phyloP scores from a whole-genome alignment of 1,140 invertebrate genomes.

The Solenopsis invicta region DNA sequence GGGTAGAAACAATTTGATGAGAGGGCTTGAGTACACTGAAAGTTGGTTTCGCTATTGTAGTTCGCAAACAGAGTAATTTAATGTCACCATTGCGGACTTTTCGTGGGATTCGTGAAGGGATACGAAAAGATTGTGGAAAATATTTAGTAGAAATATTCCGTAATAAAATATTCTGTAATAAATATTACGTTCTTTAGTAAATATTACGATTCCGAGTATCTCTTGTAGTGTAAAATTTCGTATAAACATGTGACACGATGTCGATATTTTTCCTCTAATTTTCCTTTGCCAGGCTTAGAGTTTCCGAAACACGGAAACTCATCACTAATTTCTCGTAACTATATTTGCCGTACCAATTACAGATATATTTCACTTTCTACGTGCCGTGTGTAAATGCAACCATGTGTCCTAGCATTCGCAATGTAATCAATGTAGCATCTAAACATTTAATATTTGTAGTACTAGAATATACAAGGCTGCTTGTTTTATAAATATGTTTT shows the following conservation, averaged over 20 bases:
- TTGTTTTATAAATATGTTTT: not conserved
- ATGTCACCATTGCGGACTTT: conserved; percentile 38
- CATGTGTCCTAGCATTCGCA: not conserved
- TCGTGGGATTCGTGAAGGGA: not conserved
- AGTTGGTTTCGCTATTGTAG: conserved; percentile 37
- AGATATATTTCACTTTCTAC: conserved; percentile 31
- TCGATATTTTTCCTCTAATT: conserved; percentile 20
- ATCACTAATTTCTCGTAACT: conserved; percentile 21
- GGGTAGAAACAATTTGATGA: conserved; percentile 17
- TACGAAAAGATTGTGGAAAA: not conserved
- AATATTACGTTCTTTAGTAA: not conserved
- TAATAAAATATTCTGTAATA: conserved; percentile 5
- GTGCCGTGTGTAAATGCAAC: not conserved
- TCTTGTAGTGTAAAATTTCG: conserved; percentile 2
- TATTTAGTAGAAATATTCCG: not conserved
- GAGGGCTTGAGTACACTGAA: conserved; percentile 28
- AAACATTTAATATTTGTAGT: conserved; percentile 7
- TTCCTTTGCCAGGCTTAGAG: not conserved
- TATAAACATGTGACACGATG: not conserved
- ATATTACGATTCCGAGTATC: not conserved
- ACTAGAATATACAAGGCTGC: not conserved
- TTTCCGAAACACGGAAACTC: conserved; percentile 33
- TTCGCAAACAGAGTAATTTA: not conserved
- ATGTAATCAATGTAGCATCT: not conserved
- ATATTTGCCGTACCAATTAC: conserved; percentile 21